Conservation (phyloP, 1,140 invertebrate species). For the Aethina tumida region DNA sequence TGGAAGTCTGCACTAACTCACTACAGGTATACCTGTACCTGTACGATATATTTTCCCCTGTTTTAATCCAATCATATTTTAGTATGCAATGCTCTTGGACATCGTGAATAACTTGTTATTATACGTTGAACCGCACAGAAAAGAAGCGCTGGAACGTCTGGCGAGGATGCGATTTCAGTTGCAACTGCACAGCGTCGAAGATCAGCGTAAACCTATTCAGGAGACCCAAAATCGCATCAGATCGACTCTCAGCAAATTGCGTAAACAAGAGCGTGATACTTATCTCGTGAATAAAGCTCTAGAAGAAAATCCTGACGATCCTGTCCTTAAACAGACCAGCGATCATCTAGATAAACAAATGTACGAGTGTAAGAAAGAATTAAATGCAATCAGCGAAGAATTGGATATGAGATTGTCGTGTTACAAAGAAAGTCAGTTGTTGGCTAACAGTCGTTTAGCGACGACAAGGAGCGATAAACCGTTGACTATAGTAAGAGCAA, state of each 20-base stretch:
- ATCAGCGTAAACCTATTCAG: slow-evolving; percentile 86
- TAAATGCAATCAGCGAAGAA: slow-evolving; percentile 81
- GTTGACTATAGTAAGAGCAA: slow-evolving; percentile 71
- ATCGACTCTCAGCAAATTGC: slow-evolving; percentile 67
- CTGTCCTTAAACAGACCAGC: slow-evolving; percentile 54
- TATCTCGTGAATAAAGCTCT: slow-evolving; percentile 77
- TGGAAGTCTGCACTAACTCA: slow-evolving; percentile 95
- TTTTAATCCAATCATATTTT: slow-evolving; percentile 24
- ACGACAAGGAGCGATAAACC: slow-evolving; percentile 49
- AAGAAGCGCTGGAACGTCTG: slow-evolving; percentile 79
- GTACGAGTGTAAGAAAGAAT: slow-evolving; percentile 81
- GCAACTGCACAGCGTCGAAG: slow-evolving; percentile 79
- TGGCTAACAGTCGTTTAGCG: slow-evolving; percentile 47
- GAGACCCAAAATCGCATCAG: slow-evolving; percentile 79
- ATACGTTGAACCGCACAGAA: slow-evolving; percentile 92
- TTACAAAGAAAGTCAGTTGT: slow-evolving; percentile 76
- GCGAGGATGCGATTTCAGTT: slow-evolving; percentile 89
- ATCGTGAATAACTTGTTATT: slow-evolving; percentile 94
- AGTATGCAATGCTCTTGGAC: slow-evolving; percentile 94
- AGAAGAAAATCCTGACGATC: slow-evolving; percentile 56
- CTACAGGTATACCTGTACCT: slow-evolving; percentile 48
- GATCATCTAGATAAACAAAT: slow-evolving; percentile 66
- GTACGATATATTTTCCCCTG: neutral
- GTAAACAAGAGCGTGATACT: slow-evolving; percentile 81
- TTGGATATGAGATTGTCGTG: slow-evolving; percentile 83